Percentiles rank a stretch among this genome's conserved stretches.
Evolutionary conservation across 2,888 invertebrate genomes (phyloP).

Genomic region (Cheilosia impressa): DNA sequence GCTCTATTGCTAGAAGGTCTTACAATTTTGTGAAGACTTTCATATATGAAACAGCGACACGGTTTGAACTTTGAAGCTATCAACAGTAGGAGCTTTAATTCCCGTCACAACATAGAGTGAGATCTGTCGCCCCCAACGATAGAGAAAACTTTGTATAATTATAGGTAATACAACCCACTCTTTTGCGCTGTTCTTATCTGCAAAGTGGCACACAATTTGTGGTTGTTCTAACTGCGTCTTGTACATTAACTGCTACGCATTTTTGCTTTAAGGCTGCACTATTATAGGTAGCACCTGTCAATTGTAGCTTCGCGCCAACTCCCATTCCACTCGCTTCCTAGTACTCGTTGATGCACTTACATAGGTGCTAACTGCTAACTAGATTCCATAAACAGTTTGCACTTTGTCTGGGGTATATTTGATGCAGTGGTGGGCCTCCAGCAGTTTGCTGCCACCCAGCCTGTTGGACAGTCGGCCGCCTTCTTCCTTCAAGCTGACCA

Average conservation of each 20-base stretch:
- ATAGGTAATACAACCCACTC: conserved; percentile 17
- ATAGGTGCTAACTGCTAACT: conserved; percentile 69
- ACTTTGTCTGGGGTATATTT: conserved; percentile 24
- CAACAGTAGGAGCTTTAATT: no score
- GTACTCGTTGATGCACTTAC: conserved; percentile 20
- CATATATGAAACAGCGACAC: no score
- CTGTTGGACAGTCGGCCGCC: conserved; percentile 22
- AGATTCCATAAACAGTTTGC: conserved; percentile 67
- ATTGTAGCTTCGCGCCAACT: conserved; percentile 36
- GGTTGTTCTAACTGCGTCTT: conserved; percentile 23
- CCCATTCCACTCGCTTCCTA: conserved; percentile 27
- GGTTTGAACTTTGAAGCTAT: no score
- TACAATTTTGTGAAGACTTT: no score
- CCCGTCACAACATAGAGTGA: no score
- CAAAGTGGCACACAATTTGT: conserved; percentile 59
- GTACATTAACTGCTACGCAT: conserved; percentile 41
- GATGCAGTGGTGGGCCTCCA: conserved; percentile 32
- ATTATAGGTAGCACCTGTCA: conserved; percentile 46
- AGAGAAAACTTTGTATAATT: no score
- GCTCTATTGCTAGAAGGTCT: no score
- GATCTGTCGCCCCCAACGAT: no score
- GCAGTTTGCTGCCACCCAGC: conserved; percentile 27
- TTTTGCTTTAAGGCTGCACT: conserved; percentile 20
- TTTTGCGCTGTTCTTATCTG: conserved; percentile 30
- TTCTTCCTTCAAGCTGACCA: conserved; percentile 30